phyloP scores from a whole-genome alignment of 2,113 vertebrate genomes.

The Myiozetetes cayanensis region DNA sequence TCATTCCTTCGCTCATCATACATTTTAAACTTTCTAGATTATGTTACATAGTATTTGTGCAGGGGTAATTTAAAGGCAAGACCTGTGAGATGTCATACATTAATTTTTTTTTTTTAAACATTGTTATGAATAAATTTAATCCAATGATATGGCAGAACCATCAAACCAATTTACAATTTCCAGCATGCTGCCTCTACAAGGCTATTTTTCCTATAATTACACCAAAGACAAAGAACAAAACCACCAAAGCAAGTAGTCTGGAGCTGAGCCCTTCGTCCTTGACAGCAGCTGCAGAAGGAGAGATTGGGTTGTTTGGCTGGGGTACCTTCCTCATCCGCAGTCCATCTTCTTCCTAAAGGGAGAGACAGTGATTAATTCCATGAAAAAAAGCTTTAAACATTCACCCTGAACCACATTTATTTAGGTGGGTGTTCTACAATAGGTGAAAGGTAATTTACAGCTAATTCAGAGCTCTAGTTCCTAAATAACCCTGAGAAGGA shows the following conservation, averaged over 20 bases:
- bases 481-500: neutral
- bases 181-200: slow-evolving; percentile 91
- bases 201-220: slow-evolving; percentile 94
- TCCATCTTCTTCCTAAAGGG: slow-evolving; percentile 88
- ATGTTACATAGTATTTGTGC: slow-evolving; percentile 77
- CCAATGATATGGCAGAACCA: slow-evolving; percentile 82
- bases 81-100: slow-evolving; percentile 88
- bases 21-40: slow-evolving; percentile 76
- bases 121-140: slow-evolving; percentile 88
- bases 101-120: slow-evolving; percentile 80
- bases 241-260: slow-evolving; percentile 86
- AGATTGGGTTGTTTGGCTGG: slow-evolving; percentile 81
- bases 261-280: slow-evolving; percentile 89
- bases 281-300: slow-evolving; percentile 70
- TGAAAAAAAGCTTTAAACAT: neutral
- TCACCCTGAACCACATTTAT: neutral
- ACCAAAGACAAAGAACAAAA: slow-evolving; percentile 94
- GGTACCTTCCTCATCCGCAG: slow-evolving; percentile 90
- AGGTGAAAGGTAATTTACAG: neutral
- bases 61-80: slow-evolving; percentile 88
- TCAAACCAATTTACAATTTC: slow-evolving; percentile 76
- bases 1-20: slow-evolving; percentile 50
- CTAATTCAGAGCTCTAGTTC: neutral
- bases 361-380: neutral
- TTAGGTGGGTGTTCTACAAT: neutral